A percentile compares a stretch with the other conserved stretches of the same genome.
phyloP scores from a whole-genome alignment of 2,888 invertebrate genomes.

The Acleris literana region DNA sequence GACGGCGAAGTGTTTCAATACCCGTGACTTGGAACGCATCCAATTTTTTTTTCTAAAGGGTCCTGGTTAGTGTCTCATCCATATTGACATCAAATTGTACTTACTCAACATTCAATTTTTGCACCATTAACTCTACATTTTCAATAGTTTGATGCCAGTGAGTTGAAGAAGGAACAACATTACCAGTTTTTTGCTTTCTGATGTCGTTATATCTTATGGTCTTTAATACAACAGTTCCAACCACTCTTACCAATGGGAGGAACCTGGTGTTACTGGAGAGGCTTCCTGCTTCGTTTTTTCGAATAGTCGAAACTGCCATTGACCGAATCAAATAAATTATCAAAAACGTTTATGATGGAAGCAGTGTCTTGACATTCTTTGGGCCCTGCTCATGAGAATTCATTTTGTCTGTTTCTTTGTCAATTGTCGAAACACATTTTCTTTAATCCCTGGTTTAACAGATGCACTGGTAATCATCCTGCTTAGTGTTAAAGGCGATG shows the following conservation, averaged over 20 bases:
- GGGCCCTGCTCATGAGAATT: constrained; percentile 20
- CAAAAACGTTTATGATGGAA: constrained; percentile 26
- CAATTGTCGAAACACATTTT: constrained; percentile 37
- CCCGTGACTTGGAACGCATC: constrained; percentile 19
- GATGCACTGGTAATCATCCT: constrained; percentile 29
- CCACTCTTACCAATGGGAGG: background rate
- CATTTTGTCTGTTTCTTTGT: constrained; percentile 30
- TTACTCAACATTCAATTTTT: constrained; percentile 15
- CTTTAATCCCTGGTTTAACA: constrained; percentile 38
- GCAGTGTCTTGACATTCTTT: constrained; percentile 23
- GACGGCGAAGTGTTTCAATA: constrained; percentile 15
- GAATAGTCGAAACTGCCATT: constrained; percentile 30
- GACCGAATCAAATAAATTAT: constrained; percentile 27
- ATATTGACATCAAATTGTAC: constrained; percentile 21
- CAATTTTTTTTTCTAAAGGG: constrained; percentile 36
- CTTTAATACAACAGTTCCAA: background rate
- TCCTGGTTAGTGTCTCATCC: constrained; percentile 35
- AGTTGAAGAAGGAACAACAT: constrained; percentile 25
- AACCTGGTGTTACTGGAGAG: background rate
- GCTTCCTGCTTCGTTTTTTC: constrained; percentile 1
- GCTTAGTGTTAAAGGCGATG: constrained; percentile 35
- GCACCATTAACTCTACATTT: constrained; percentile 18
- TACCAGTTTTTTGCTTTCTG: background rate
- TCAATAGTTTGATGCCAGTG: constrained; percentile 34
- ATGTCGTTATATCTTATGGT: background rate